phyloP scores from a whole-genome alignment of 2,888 invertebrate species.

The Meteorus colon region DNA sequence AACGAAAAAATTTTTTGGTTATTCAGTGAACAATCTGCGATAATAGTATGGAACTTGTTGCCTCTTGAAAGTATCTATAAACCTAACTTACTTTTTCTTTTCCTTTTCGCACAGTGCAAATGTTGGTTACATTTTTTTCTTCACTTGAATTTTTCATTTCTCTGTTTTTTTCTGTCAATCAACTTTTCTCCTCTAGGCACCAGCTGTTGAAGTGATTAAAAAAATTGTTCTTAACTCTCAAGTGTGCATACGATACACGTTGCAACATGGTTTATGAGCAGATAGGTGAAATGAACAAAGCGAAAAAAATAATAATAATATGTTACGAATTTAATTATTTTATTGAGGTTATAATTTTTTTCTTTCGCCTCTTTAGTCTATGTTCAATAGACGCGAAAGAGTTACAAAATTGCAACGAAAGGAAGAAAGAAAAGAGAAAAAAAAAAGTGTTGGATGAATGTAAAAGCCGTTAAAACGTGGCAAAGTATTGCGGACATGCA shows the following conservation, averaged over 20 bases:
- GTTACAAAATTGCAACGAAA: conserved; percentile 37
- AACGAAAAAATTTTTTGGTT: too few species aligned
- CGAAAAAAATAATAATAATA: not conserved
- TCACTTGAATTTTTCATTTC: not conserved
- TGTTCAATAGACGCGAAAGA: conserved; percentile 13
- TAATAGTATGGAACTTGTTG: too few species aligned
- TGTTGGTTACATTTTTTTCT: not conserved
- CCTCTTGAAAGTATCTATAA: too few species aligned
- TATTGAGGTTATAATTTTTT: not conserved
- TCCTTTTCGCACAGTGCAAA: not conserved
- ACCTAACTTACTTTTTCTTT: too few species aligned
- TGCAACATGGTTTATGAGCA: not conserved
- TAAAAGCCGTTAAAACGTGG: conserved; percentile 58
- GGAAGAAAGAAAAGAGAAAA: conserved; percentile 43
- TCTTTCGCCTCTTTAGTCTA: conserved; percentile 21
- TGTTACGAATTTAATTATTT: not conserved
- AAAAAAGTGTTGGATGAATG: conserved; percentile 16
- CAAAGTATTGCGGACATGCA: conserved; percentile 49
- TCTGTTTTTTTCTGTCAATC: not conserved
- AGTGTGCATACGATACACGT: not conserved
- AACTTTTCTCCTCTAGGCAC: not conserved
- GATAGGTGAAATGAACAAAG: not conserved
- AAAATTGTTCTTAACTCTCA: not conserved
- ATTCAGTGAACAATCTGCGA: too few species aligned
- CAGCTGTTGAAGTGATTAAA: not conserved